Base-by-base conservation (phyloP, 2,113 vertebrate species). In the Labeo rohita region DNA sequence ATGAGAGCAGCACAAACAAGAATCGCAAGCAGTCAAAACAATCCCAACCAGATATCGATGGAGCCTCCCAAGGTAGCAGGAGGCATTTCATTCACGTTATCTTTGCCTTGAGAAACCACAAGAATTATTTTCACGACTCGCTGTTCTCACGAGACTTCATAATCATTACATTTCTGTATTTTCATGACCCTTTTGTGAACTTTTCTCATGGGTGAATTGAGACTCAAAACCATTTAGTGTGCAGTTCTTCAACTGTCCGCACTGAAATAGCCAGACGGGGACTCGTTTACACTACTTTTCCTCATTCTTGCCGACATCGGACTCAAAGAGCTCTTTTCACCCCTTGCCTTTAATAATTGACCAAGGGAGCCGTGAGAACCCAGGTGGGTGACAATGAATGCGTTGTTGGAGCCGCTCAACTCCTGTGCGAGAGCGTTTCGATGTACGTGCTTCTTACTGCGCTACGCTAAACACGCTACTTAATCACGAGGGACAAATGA, bases 341-440 rank as follows among this genome's bases (percentile, higher is more conserved):
- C 49, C 12, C 85, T 83, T 18, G 79, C 2, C 87, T 89, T 77
- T 95, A 96, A 96, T 96, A 87, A 96, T 95, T 96, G 94, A 96
- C 93, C 78, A 63, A 28, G 65, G n/a, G 83, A 82, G 82, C 81
- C 93, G 93, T 96, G 95, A 91, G 94, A 96, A 95, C 86, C 91
- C 86, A 86, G 79, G 28, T 75, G 84, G 56, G 87, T 90, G 87
- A 95, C 95, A 95, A 96, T 95, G 91, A 93, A 89, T 59, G 90
- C 85, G 89, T 95, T 96, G 95, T 95, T 94, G 90, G 87, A 87
- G 89, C 85, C 83, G 28, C 49, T 72, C 43, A 76, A 78, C 80
- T 92, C 87, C 88, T 66, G 77, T 87, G 89, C 68, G 88, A 84
- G 90, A 88, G 88, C 90, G 91, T 88, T 88, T 90, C 93, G 89